phyloP scores from a whole-genome alignment of 2,797 vertebrate genomes.

The Muscicapa striata region DNA sequence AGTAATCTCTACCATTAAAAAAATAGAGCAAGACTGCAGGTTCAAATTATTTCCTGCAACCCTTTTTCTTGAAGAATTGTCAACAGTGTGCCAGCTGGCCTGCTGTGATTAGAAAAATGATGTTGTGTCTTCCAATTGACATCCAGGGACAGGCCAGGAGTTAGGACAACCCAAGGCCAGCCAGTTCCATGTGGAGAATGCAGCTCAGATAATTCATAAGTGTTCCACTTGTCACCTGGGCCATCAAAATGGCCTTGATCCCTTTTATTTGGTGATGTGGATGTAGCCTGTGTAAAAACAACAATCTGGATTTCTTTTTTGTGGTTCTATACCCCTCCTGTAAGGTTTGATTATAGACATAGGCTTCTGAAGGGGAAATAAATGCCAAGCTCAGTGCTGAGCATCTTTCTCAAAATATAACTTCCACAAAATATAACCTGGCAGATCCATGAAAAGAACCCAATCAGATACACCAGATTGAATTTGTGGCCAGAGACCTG shows the following conservation, averaged over 20 bases:
- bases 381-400: neutral
- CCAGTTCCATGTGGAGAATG: neutral
- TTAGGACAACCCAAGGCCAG: neutral
- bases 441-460: neutral
- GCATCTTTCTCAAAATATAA: neutral
- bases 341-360: neutral
- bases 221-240: neutral
- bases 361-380: neutral
- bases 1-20: neutral
- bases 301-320: neutral
- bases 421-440: neutral
- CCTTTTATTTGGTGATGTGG: neutral
- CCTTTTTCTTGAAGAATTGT: neutral
- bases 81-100: neutral
- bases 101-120: neutral
- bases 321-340: neutral
- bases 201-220: neutral
- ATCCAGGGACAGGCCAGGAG: neutral
- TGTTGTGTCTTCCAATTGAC: neutral
- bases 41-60: neutral
- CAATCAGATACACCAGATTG: neutral
- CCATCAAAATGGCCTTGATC: neutral
- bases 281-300: neutral
- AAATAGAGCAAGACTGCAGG: neutral
- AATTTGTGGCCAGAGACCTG: neutral